Conservation (phyloP, 1,140 invertebrate genomes). For the Tetramorium parvispinum region DNA sequence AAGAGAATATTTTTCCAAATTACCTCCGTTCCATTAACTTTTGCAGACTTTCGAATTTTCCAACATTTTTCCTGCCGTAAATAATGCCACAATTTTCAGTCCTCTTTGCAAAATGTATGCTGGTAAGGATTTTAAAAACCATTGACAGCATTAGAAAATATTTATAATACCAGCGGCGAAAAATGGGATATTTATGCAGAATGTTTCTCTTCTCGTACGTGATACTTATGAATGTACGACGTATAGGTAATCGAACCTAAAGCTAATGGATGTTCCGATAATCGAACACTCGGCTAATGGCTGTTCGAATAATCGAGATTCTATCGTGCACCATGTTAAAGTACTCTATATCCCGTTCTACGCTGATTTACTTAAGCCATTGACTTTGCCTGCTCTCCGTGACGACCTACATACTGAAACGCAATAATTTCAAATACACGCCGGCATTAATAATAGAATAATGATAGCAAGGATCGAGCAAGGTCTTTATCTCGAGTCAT, state of each 20-base stretch:
- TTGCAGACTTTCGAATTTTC: background rate
- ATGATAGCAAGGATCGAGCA: background rate
- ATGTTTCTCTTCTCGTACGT: background rate
- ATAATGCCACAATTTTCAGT: background rate
- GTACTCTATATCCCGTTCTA: constrained; percentile 29
- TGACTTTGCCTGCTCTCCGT: constrained; percentile 10
- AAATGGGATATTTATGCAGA: constrained; percentile 17
- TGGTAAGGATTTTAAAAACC: constrained; percentile 10
- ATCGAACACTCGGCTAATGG: constrained; percentile 42
- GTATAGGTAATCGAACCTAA: constrained; percentile 30
- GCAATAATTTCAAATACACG: constrained; percentile 27
- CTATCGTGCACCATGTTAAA: constrained; percentile 39
- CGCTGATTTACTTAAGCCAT: constrained; percentile 51
- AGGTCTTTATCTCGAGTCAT: background rate
- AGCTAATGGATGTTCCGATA: constrained; percentile 57
- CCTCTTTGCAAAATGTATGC: background rate
- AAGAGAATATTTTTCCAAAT: constrained; percentile 4
- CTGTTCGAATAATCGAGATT: constrained; percentile 57
- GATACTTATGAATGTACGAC: constrained; percentile 38
- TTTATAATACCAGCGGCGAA: background rate
- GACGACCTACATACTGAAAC: constrained; percentile 33
- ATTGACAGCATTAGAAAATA: constrained; percentile 14
- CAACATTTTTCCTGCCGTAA: background rate
- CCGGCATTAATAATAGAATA: background rate
- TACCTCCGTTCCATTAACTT: constrained; percentile 7